These are phyloP conservation scores for Xestia xanthographa DNA, from an alignment of 2,888 invertebrate genomes.

Conservation along the genomic window DNA sequence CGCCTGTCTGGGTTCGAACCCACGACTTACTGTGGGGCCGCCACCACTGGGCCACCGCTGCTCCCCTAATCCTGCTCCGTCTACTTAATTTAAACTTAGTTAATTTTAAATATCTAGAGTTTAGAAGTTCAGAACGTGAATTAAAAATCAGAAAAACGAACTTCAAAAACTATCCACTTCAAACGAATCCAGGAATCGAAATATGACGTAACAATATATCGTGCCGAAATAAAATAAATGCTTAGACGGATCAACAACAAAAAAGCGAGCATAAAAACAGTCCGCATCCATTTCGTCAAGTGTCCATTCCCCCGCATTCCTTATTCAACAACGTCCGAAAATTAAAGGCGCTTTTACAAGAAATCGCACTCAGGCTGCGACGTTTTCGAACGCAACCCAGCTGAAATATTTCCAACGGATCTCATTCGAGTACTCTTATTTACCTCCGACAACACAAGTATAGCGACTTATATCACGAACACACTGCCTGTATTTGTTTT, in stretches of 20 bases:
- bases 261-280: constrained; percentile 59
- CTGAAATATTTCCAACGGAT: constrained; percentile 85
- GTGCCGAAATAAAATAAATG: constrained; percentile 47
- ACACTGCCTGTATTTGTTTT: constrained; percentile 85
- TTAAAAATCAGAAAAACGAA: background rate
- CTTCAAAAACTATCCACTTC: background rate
- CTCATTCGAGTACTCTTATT: constrained; percentile 85
- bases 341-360: constrained; percentile 86
- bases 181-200: constrained; percentile 3
- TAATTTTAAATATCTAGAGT: background rate
- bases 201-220: background rate
- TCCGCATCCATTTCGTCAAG: constrained; percentile 71
- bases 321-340: constrained; percentile 88
- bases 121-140: background rate
- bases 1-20: too few species aligned
- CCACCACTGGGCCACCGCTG: too few species aligned
- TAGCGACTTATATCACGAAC: constrained; percentile 71
- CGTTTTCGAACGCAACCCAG: constrained; percentile 71
- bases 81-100: too few species aligned
- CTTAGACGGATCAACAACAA: constrained; percentile 61
- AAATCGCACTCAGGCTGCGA: constrained; percentile 86
- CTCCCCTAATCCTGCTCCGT: too few species aligned
- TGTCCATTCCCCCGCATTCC: constrained; percentile 81
- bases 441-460: constrained; percentile 74
- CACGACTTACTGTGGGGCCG: too few species aligned